Base-by-base conservation (phyloP, 2,888 invertebrate genomes). In the Dryomyza anilis region DNA sequence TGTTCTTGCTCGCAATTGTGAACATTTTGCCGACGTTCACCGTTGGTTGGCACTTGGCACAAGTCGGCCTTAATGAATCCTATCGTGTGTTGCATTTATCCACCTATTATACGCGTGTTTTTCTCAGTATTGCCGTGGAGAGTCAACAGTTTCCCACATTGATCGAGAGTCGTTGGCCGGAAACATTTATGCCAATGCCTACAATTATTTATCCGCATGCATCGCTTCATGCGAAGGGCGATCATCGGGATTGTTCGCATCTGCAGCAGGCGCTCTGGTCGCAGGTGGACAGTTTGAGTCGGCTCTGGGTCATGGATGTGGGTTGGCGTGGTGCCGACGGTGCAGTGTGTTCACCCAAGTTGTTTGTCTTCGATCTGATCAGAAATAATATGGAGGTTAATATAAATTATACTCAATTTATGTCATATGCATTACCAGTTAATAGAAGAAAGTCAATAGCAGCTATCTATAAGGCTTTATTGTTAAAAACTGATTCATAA, bases 201-300 rank as follows among this genome's bases (percentile, higher is more conserved):
- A 73, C 76, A 0, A 66, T 25, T 1, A 50, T 78, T 63, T 81
- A 76, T n/a, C 72, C 72, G 2, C 72, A 67, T 21, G 57, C 33
- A 4, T 69, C 71, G 2, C 55, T 74, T 12, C 79, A 79, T 43
- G 77, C 77, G 1, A 74, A 71, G 30, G 74, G 73, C 3, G 67
- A 65, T 48, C 67, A 67, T 39, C 59, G 52, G 8, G 76, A 81
- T 36, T 81, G 81, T 63, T 69, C 70, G 1, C 69, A 72, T 2
- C 64, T 81, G 70, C 81, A 81, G 45, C 79, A 80, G 64, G 77
- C 81, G 1, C 72, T 73, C 25, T 76, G 81, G 76, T 77, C 81
- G 2, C 79, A 81, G 52, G 78, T 81, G 52, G 81, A 81, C 45
- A 76, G 77, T 16, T 67, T 81, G 30, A 79, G 74, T 63, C 75